Conservation (phyloP, 2,113 vertebrate genomes). For the Upupa epops region DNA sequence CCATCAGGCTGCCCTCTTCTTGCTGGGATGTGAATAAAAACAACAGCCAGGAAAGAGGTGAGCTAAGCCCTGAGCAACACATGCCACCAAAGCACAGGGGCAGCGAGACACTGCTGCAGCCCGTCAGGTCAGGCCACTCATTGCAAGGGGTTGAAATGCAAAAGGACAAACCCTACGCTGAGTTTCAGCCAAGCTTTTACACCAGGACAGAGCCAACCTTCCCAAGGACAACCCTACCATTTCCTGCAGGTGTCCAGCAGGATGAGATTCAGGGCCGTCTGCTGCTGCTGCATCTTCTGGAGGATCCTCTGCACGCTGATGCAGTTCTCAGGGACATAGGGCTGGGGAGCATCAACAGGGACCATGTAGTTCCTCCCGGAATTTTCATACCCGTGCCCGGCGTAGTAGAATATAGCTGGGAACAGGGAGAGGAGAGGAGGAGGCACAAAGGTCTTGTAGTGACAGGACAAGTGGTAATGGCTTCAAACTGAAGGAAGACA, state of each 20-base stretch:
- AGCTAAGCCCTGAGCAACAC: background rate
- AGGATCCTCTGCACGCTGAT: constrained; percentile 87
- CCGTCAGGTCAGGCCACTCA: background rate
- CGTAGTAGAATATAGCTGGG: constrained; percentile 88
- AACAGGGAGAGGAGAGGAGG: background rate
- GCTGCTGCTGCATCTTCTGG: constrained; percentile 82
- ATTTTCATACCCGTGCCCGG: constrained; percentile 85
- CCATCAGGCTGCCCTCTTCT: background rate
- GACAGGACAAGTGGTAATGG: too few relatives aligned
- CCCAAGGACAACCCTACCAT: constrained; percentile 19
- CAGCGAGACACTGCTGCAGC: background rate
- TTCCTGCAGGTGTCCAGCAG: constrained; percentile 87
- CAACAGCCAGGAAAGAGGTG: background rate
- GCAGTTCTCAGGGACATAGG: constrained; percentile 81
- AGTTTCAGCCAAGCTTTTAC: background rate
- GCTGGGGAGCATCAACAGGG: constrained; percentile 84
- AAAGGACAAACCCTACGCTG: background rate
- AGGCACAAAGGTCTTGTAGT: background rate
- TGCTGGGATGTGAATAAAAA: background rate
- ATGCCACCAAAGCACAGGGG: background rate
- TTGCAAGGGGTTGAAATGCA: background rate
- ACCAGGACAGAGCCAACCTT: background rate
- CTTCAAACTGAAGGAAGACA: too few relatives aligned
- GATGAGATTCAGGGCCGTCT: constrained; percentile 81
- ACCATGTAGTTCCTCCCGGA: constrained; percentile 87